Evolutionary conservation across 2,888 invertebrate species (phyloP), one percentile per base, ranked within the genome.

Genomic region (Plagiodera versicolora): DNA sequence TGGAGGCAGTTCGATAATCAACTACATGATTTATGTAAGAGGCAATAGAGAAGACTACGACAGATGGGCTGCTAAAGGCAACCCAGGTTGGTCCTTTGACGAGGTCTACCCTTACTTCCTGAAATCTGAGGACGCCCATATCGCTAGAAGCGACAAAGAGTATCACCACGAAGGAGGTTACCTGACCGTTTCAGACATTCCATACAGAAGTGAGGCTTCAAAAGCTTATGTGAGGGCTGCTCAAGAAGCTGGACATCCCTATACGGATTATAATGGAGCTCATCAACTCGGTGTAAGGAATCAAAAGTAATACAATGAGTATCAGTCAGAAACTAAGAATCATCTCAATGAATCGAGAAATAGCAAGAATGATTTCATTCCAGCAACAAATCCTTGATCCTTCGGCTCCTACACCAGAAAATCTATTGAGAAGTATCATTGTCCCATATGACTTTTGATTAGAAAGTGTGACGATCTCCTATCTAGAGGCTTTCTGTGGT

Each of bases 41-140:
- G 87, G 87, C 0, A 84, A 86, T 72, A 84, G 83, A 1, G 78
- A 81, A 9, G 91, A 93, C 72, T 93, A 89, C 79, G 88, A 93
- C 72, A 80, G 83, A 20, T 92, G 86, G 86, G 83, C 81, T 48
- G 76, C 73, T 10, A 71, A 80, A 55, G 86, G 85, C 4, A 83
- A 83, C 65, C 76, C 79, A 9, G 87, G 86, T 2, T 87, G 87
- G 86, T 71, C 74, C 3, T 81, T 77, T 67, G 64, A 76, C 44
- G 80, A 80, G 2, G 79, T 85, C 0, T 71, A 85, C 4, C 83
- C 77, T 0, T 79, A 79, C 62, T 80, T 80, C 60, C 70, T 73
- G 53, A 79, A 78, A 68, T 70, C 76, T 1, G 81, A 81, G 68
- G 75, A 78, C 59, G 67, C 71, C 10, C 79, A 75, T 63, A 70